Conservation (phyloP, 2,888 invertebrate species). For the Temnothorax rugatulus region DNA sequence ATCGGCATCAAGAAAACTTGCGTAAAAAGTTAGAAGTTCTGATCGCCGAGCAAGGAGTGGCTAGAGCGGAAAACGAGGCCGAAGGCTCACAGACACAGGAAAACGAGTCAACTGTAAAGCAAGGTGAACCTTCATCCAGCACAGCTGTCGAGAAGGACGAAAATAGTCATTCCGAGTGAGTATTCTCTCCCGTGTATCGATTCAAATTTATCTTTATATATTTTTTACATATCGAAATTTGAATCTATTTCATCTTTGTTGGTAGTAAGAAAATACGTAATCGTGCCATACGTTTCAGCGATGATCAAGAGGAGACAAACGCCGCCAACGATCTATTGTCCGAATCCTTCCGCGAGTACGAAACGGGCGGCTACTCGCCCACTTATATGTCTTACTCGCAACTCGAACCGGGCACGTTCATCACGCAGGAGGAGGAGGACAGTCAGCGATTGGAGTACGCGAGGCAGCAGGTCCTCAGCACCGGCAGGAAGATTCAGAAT, state of each 20-base stretch:
- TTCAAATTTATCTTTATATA: neutral
- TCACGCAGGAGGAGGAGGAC: conserved; percentile 93
- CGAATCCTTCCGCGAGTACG: conserved; percentile 90
- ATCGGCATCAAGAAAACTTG: conserved; percentile 96
- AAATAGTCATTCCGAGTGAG: conserved; percentile 83
- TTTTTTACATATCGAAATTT: neutral
- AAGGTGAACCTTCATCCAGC: conserved; percentile 70
- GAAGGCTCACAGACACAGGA: conserved; percentile 77
- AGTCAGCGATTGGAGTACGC: conserved; percentile 91
- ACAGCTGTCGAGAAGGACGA: conserved; percentile 80
- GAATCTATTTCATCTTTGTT: neutral
- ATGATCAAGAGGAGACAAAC: conserved; percentile 78
- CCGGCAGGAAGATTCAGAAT: conserved; percentile 88
- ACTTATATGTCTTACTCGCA: conserved; percentile 88
- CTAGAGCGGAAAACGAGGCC: conserved; percentile 82
- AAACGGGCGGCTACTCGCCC: conserved; percentile 95
- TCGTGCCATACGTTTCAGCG: conserved; percentile 72
- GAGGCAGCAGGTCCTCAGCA: conserved; percentile 89
- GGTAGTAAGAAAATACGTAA: neutral
- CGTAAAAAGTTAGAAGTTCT: conserved; percentile 95
- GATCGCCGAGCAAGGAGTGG: conserved; percentile 93
- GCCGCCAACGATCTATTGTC: conserved; percentile 87
- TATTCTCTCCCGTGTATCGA: conserved; percentile 13
- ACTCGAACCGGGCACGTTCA: conserved; percentile 92
- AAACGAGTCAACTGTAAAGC: neutral